These are phyloP conservation scores for Cremastobaeus sp. DNA, from an alignment of 2,888 invertebrate genomes.

Conservation along the genomic window DNA sequence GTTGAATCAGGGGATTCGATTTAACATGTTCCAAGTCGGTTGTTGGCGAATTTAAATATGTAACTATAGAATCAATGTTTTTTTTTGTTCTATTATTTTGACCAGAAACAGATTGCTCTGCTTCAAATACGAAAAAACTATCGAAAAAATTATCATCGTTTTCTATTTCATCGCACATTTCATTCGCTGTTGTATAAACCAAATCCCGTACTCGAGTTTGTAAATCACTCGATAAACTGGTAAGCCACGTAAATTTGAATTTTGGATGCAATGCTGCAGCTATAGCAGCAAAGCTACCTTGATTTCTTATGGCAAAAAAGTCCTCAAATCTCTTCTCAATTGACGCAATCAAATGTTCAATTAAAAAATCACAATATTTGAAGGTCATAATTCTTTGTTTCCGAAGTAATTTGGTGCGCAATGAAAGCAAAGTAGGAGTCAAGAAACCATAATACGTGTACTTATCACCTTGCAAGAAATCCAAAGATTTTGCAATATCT, in stretches of 20 bases:
- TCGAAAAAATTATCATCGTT: neutral
- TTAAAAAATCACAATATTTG: constrained; percentile 10
- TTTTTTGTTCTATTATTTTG: neutral
- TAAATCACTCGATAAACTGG: neutral
- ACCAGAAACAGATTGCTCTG: neutral
- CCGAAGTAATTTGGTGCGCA: constrained; percentile 2
- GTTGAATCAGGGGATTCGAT: too few relatives aligned
- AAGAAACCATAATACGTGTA: constrained; percentile 8
- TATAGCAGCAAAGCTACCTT: constrained; percentile 4
- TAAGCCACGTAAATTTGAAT: neutral
- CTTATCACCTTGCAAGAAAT: constrained; percentile 22
- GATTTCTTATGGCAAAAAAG: constrained; percentile 5
- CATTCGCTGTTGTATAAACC: neutral
- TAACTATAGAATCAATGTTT: neutral
- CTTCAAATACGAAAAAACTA: neutral
- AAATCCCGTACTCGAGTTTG: neutral
- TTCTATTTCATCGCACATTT: neutral
- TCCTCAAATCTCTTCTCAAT: constrained; percentile 14
- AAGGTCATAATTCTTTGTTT: neutral
- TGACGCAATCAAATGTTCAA: neutral
- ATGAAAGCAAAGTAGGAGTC: constrained; percentile 14
- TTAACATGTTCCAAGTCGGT: too few relatives aligned
- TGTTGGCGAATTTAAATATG: neutral
- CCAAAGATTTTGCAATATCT: constrained; percentile 12
- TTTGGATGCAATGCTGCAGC: neutral